Evolutionary conservation across 2,797 vertebrate genomes (phyloP).

Genomic region (Neosilurus hyrtlii): DNA sequence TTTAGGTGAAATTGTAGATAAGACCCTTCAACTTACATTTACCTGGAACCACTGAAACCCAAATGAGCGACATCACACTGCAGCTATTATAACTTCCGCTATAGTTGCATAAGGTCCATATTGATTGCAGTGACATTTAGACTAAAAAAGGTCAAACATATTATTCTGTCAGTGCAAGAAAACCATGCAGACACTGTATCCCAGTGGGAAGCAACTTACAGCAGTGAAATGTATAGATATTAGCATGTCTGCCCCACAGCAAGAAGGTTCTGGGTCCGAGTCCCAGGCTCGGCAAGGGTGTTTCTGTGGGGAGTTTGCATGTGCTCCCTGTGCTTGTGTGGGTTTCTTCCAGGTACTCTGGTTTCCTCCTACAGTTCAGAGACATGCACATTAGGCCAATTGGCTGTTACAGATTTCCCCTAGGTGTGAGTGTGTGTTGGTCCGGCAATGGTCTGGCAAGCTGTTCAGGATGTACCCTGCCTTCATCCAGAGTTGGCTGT

Average conservation of each 20-base stretch:
- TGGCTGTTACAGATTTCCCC: too few species aligned
- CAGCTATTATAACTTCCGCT: constrained; percentile 4
- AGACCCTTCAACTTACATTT: not conserved
- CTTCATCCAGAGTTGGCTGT: too few species aligned
- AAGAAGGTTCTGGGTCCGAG: too few species aligned
- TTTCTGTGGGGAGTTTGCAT: too few species aligned
- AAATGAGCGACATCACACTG: not conserved
- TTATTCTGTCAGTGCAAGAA: constrained; percentile 34
- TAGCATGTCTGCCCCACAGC: not conserved
- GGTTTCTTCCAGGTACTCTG: too few species aligned
- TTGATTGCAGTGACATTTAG: constrained; percentile 30
- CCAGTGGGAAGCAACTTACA: not conserved
- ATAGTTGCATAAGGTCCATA: not conserved
- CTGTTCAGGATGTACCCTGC: too few species aligned
- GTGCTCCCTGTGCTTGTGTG: too few species aligned
- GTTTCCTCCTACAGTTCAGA: too few species aligned
- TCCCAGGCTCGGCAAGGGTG: too few species aligned
- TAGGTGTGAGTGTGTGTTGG: too few species aligned
- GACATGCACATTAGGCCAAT: too few species aligned
- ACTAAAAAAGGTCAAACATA: constrained; percentile 30
- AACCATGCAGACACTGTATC: constrained; percentile 8
- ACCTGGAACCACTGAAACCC: not conserved
- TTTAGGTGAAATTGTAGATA: not conserved
- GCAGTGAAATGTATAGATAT: not conserved
- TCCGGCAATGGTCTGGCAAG: too few species aligned